Percentiles rank a stretch among this genome's conserved stretches.
Evolutionary conservation across 2,888 invertebrate genomes (phyloP).

Genomic region (Morpho deidamia): DNA sequence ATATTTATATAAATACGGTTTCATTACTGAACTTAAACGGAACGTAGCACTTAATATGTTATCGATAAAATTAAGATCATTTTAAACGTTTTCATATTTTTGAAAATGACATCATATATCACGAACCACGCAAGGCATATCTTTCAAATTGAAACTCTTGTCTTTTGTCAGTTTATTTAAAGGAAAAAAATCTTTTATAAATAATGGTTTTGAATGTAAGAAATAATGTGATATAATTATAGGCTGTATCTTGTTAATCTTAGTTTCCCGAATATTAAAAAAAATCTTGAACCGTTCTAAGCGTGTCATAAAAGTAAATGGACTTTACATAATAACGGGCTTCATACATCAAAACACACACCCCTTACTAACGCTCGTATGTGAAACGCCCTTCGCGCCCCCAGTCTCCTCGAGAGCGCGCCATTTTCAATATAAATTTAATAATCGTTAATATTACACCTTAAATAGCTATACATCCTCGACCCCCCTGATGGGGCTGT

Average conservation of each 20-base stretch:
- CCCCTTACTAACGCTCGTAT: too few relatives aligned
- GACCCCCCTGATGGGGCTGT: conserved; percentile 46
- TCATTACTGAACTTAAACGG: neutral
- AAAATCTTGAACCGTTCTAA: conserved; percentile 31
- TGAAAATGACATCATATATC: too few relatives aligned
- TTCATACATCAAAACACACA: conserved; percentile 16
- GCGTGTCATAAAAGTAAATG: conserved; percentile 25
- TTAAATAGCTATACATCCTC: conserved; percentile 69
- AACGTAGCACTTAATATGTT: neutral
- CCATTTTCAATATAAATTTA: conserved; percentile 28
- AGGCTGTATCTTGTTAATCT: too few relatives aligned
- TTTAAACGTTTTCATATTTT: too few relatives aligned
- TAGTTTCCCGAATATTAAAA: neutral
- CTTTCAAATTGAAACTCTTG: too few relatives aligned
- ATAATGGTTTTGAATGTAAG: too few relatives aligned
- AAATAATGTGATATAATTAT: too few relatives aligned
- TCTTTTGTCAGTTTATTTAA: too few relatives aligned
- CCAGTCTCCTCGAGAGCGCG: neutral
- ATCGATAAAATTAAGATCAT: neutral
- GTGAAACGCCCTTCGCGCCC: neutral
- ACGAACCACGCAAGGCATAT: too few relatives aligned
- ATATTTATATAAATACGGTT: neutral
- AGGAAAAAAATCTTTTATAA: too few relatives aligned
- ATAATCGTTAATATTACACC: conserved; percentile 56
- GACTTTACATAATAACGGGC: conserved; percentile 20